phyloP scores from a whole-genome alignment of 2,113 vertebrate genomes.

The Odobenus rosmarus region DNA sequence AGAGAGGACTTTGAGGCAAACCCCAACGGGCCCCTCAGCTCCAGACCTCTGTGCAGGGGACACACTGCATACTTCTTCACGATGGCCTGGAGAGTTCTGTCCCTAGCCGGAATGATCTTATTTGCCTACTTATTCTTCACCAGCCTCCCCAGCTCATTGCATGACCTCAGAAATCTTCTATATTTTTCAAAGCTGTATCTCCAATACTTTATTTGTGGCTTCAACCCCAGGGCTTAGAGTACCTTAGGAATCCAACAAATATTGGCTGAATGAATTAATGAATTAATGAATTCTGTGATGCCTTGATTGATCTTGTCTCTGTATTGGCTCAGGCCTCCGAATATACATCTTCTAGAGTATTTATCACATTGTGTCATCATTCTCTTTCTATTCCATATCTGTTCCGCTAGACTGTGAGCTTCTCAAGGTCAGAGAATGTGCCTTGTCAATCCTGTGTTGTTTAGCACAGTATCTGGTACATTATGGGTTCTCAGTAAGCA shows the following conservation, averaged over 20 bases:
- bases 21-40: accelerated
- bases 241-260: not conserved
- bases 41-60: not conserved
- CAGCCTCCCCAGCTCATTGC: not conserved
- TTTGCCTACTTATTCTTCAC: not conserved
- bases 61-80: not conserved
- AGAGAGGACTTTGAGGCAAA: not conserved
- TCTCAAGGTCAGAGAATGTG: not conserved
- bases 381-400: not conserved
- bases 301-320: not conserved
- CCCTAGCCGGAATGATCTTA: not conserved
- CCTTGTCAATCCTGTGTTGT: not conserved
- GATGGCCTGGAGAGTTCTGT: not conserved
- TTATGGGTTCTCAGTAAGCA: not conserved
- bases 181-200: conserved; percentile 11
- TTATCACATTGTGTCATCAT: not conserved
- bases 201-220: not conserved
- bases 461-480: not conserved
- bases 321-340: not conserved
- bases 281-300: not conserved
- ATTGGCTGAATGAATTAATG: not conserved
- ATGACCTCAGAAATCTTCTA: not conserved
- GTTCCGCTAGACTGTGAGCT: not conserved
- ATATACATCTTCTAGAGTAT: not conserved
- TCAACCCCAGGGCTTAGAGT: not conserved